Conservation (phyloP, 2,113 vertebrate species). For the Rallus limicola region DNA sequence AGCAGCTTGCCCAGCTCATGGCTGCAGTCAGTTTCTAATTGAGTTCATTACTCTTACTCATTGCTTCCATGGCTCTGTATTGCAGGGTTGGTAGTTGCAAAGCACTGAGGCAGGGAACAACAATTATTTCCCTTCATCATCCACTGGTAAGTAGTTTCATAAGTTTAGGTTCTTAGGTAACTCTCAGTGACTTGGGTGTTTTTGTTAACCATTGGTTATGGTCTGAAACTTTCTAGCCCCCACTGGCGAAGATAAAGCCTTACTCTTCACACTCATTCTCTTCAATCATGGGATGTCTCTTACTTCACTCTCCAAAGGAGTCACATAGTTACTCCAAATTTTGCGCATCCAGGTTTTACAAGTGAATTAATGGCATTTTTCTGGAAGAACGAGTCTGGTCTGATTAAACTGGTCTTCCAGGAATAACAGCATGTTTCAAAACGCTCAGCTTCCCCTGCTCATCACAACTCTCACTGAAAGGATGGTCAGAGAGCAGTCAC, state of each 20-base stretch:
- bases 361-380: background rate
- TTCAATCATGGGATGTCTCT: background rate
- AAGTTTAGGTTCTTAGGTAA: background rate
- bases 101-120: background rate
- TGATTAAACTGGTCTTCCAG: background rate
- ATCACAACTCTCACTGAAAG: background rate
- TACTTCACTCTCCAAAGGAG: background rate
- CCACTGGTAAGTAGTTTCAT: background rate
- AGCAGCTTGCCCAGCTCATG: rapidly evolving
- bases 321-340: background rate
- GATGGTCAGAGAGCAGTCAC: background rate
- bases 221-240: background rate
- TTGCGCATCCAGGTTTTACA: background rate
- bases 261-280: background rate
- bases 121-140: background rate
- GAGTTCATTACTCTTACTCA: background rate
- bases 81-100: background rate
- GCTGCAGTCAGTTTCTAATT: background rate
- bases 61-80: background rate
- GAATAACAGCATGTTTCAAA: background rate
- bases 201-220: background rate
- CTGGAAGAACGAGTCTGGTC: background rate
- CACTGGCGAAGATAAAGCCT: background rate
- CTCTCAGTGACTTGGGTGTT: background rate
- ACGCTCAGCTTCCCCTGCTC: background rate